Evolutionary conservation across 2,888 invertebrate species (phyloP), one percentile per base, ranked within the genome.

Genomic region (Xiphydria camelus): DNA sequence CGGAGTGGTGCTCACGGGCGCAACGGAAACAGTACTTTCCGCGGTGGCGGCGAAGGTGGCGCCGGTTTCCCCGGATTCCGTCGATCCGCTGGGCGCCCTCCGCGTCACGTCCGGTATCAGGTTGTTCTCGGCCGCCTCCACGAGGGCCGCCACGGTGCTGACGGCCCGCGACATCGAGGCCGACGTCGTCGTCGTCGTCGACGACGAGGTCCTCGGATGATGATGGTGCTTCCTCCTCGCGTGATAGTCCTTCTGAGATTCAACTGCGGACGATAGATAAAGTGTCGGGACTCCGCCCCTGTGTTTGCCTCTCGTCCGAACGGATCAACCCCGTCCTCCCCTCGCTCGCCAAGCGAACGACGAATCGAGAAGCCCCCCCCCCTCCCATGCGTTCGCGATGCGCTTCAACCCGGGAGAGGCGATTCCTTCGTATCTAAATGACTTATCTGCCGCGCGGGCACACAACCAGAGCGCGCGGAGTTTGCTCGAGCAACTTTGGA

Each of bases 241-340:
- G 70, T 93, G 92, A 74, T 88, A 92, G 76, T 92, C 91, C 72
- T 90, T 89, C 77, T 93, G 92, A 9, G 91, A 88, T 77, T 92
- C 91, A 68, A 91, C 92, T 92, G 78, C 9, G n/a, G n/a, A n/a
- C n/a, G n/a, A n/a, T n/a, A n/a, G n/a, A n/a, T n/a, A n/a, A n/a
- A n/a, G n/a, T n/a, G n/a, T n/a, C n/a, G n/a, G n/a, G n/a, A n/a
- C n/a, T n/a, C n/a, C n/a, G n/a, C n/a, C n/a, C n/a, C n/a, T n/a
- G n/a, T n/a, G n/a, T n/a, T n/a, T n/a, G n/a, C n/a, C n/a, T n/a
- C n/a, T n/a, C n/a, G n/a, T n/a, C n/a, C n/a, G n/a, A n/a, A n/a
- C n/a, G n/a, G n/a, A n/a, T n/a, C n/a, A n/a, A n/a, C n/a, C n/a
- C n/a, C n/a, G n/a, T n/a, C n/a, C n/a, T n/a, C n/a, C n/a, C n/a